These are phyloP conservation scores for Darevskia mixta DNA, from an alignment of 2,797 vertebrate genomes.

Conservation along the genomic window DNA sequence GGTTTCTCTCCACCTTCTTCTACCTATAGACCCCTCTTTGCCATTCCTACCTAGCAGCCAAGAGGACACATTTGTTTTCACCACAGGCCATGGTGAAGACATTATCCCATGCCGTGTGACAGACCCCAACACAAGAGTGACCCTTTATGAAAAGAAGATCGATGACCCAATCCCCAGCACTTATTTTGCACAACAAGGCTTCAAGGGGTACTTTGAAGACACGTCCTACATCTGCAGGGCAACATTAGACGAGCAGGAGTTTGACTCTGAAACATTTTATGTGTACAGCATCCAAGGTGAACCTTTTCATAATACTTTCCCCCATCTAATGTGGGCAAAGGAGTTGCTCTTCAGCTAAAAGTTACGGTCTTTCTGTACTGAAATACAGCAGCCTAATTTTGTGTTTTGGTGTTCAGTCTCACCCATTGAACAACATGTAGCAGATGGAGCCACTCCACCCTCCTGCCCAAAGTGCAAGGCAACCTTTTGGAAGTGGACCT, in stretches of 20 bases:
- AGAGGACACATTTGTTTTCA: constrained; percentile 84
- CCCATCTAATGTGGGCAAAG: neutral
- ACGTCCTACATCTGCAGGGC: constrained; percentile 89
- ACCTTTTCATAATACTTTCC: constrained; percentile 8
- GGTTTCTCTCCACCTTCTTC: neutral
- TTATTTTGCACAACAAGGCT: constrained; percentile 88
- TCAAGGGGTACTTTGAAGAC: constrained; percentile 88
- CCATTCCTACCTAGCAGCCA: constrained; percentile 85
- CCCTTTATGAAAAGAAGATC: constrained; percentile 85
- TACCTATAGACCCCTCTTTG: constrained; percentile 82
- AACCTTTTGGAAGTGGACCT: neutral
- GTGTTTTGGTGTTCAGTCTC: neutral
- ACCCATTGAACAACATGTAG: neutral
- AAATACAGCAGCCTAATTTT: neutral
- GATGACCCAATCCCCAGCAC: constrained; percentile 76
- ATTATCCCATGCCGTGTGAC: constrained; percentile 92
- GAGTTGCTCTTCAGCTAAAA: neutral
- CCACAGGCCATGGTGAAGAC: constrained; percentile 82
- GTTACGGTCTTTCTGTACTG: neutral
- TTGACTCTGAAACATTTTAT: constrained; percentile 84
- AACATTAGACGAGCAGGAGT: constrained; percentile 82
- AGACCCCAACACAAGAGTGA: constrained; percentile 87
- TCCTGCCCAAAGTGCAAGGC: neutral
- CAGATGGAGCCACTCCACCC: neutral
- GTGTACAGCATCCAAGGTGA: constrained; percentile 89